Conservation (phyloP, 2,888 invertebrate genomes). For the Drosophila ezoana region DNA sequence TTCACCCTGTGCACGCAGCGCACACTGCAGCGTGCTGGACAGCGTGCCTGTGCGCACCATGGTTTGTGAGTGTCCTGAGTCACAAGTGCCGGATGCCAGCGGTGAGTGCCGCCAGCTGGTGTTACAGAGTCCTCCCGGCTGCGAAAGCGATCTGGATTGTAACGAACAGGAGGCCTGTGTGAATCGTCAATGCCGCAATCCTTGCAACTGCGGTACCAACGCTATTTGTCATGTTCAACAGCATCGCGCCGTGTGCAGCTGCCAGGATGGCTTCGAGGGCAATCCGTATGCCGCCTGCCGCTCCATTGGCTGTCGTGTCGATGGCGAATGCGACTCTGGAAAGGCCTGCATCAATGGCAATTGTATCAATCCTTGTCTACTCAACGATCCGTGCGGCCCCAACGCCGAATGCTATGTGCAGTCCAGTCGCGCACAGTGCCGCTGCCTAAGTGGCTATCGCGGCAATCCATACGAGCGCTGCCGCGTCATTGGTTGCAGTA, state of each 20-base stretch:
- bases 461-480: conserved; percentile 92
- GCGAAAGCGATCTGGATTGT: conserved; percentile 92
- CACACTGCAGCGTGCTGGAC: conserved; percentile 93
- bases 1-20: conserved; percentile 90
- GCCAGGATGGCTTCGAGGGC: conserved; percentile 93
- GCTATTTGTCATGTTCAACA: conserved; percentile 92
- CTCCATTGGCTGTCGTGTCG: conserved; percentile 92
- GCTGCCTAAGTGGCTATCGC: conserved; percentile 92
- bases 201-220: conserved; percentile 94
- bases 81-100: conserved; percentile 92
- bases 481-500: conserved; percentile 92
- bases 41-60: conserved; percentile 94
- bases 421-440: conserved; percentile 90
- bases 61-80: conserved; percentile 94
- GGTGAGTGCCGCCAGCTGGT: conserved; percentile 91
- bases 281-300: conserved; percentile 93
- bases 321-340: conserved; percentile 93
- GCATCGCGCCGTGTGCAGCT: conserved; percentile 94
- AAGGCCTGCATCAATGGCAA: conserved; percentile 94
- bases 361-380: conserved; percentile 93
- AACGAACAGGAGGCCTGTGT: conserved; percentile 92
- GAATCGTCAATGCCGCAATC: conserved; percentile 93
- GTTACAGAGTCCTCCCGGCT: conserved; percentile 90
- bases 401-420: conserved; percentile 93
- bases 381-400: conserved; percentile 91